A percentile compares a stretch with the other conserved stretches of the same genome.
Evolutionary conservation across 2,797 vertebrate species (phyloP).

Genomic region (Onychomys torridus): DNA sequence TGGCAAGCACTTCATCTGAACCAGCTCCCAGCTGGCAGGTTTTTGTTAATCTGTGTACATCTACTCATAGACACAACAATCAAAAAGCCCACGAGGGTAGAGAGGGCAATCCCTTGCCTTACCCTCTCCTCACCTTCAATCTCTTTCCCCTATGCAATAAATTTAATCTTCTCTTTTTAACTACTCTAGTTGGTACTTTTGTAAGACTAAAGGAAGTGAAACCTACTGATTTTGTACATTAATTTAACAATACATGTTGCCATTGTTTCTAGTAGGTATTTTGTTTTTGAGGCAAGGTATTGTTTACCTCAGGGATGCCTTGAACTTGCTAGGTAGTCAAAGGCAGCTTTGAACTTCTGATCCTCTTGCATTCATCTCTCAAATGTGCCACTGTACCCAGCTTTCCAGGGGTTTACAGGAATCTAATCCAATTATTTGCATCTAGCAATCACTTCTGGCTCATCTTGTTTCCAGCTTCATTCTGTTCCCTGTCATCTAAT

Average conservation of each 20-base stretch:
- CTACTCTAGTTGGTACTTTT: neutral
- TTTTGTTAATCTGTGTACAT: too few species aligned
- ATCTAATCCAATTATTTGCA: neutral
- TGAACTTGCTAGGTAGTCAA: neutral
- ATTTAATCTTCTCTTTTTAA: constrained; percentile 27
- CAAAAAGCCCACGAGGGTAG: neutral
- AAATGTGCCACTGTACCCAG: neutral
- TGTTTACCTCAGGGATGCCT: neutral
- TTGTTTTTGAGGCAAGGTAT: neutral
- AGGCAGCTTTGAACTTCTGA: neutral
- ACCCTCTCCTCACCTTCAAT: neutral
- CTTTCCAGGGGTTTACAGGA: neutral
- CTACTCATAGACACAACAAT: neutral
- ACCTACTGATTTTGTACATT: constrained; percentile 9
- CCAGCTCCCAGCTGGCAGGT: too few species aligned
- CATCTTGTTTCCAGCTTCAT: constrained; percentile 19
- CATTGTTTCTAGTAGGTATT: constrained; percentile 22
- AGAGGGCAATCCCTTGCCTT: neutral
- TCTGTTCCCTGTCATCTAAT: neutral
- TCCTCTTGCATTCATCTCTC: neutral
- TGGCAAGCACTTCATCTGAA: neutral
- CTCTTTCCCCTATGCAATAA: neutral
- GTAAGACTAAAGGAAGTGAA: neutral
- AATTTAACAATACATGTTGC: constrained; percentile 2
- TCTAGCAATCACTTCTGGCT: constrained; percentile 11